Evolutionary conservation across 2,888 invertebrate genomes (phyloP).

Genomic region (Trachelus tabidus): DNA sequence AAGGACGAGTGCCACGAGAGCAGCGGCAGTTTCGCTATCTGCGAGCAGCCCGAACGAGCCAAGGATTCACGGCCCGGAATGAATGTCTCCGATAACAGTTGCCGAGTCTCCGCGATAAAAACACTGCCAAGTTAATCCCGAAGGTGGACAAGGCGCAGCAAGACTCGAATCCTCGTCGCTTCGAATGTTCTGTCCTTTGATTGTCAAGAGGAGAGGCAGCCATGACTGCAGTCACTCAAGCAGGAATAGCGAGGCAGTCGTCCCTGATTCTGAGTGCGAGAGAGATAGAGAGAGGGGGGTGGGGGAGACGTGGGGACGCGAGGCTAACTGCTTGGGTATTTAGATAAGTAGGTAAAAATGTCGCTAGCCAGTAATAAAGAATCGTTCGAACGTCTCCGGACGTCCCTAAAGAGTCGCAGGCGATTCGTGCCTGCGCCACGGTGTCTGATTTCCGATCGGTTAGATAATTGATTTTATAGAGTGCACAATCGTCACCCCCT

Average conservation of each 20-base stretch:
- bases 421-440: background rate
- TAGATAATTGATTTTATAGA: background rate
- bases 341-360: too few relatives aligned
- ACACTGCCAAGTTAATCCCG: slow-evolving; percentile 7
- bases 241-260: too few relatives aligned
- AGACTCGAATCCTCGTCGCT: too few relatives aligned
- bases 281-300: too few relatives aligned
- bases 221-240: too few relatives aligned
- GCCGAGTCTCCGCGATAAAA: slow-evolving; percentile 21
- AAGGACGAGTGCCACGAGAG: slow-evolving; percentile 17
- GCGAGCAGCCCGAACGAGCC: slow-evolving; percentile 15
- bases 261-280: too few relatives aligned
- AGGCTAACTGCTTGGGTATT: too few relatives aligned
- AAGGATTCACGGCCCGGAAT: slow-evolving; percentile 34
- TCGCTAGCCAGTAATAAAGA: too few relatives aligned
- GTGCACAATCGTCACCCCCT: background rate
- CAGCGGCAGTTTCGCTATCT: slow-evolving; percentile 25
- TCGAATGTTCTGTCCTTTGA: too few relatives aligned
- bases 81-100: slow-evolving; percentile 45
- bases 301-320: too few relatives aligned
- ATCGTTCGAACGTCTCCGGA: background rate
- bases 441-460: slow-evolving; percentile 2
- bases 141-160: background rate
- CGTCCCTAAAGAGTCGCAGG: background rate
- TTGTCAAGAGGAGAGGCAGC: too few relatives aligned